Conservation (phyloP, 2,113 vertebrate species). For the Rhombomys opimus region DNA sequence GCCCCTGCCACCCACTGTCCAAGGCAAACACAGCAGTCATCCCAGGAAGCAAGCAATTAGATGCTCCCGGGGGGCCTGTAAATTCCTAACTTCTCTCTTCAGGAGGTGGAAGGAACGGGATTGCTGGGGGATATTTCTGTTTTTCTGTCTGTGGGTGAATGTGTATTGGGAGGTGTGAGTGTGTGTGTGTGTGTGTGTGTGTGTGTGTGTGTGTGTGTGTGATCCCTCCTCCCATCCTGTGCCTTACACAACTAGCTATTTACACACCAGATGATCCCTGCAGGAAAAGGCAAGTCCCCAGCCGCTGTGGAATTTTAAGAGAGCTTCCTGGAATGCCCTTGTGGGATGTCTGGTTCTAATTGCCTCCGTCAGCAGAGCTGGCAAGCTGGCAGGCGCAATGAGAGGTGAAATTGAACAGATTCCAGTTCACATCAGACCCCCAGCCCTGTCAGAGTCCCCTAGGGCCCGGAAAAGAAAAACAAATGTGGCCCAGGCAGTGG, state of each 20-base stretch:
- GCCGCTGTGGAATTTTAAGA: conserved; percentile 79
- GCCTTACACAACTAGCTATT: conserved; percentile 66
- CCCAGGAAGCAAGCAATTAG: conserved; percentile 54
- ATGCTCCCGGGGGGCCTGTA: conserved; percentile 9
- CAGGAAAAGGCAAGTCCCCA: conserved; percentile 77
- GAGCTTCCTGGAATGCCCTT: conserved; percentile 80
- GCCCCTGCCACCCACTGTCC: neutral
- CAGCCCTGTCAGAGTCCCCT: conserved; percentile 67
- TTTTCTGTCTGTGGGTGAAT: conserved; percentile 33
- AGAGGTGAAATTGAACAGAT: conserved; percentile 82
- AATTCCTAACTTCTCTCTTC: conserved; percentile 43
- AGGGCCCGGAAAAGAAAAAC: conserved; percentile 72
- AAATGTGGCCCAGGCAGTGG: conserved; percentile 42
- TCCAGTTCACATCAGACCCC: conserved; percentile 79
- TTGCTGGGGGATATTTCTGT: neutral
- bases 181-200: neutral
- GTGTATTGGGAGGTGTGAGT: neutral
- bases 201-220: neutral
- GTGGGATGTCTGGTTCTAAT: conserved; percentile 81
- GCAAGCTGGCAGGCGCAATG: conserved; percentile 71
- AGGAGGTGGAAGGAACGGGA: conserved; percentile 36
- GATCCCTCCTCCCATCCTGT: neutral
- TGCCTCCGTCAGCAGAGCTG: conserved; percentile 66
- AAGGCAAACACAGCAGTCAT: neutral
- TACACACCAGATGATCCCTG: conserved; percentile 77